Conservation (phyloP, 2,888 invertebrate species). For the Drosophila nr. perissopoda region DNA sequence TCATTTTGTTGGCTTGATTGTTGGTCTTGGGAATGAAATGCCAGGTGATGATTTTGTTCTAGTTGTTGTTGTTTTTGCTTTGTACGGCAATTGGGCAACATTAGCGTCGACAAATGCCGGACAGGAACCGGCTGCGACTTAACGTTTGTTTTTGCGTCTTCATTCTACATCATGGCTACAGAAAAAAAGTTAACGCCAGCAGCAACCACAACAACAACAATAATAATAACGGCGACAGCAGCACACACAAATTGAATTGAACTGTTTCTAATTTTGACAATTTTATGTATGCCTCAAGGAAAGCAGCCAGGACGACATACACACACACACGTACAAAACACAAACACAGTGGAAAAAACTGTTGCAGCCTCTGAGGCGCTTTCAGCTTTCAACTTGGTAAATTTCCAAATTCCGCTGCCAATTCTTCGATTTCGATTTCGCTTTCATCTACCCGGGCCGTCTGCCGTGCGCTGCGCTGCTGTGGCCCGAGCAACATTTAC, state of each 20-base stretch:
- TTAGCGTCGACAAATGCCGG: slow-evolving; percentile 42
- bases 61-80: slow-evolving; percentile 21
- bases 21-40: slow-evolving; percentile 20
- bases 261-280: slow-evolving; percentile 75
- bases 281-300: slow-evolving; percentile 71
- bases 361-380: slow-evolving; percentile 59
- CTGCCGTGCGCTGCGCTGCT: slow-evolving; percentile 44
- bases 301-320: slow-evolving; percentile 20
- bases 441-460: slow-evolving; percentile 32
- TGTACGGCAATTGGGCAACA: slow-evolving; percentile 47
- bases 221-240: neutral
- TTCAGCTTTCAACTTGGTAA: slow-evolving; percentile 13
- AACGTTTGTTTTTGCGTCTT: slow-evolving; percentile 8
- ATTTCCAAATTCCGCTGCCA: slow-evolving; percentile 44
- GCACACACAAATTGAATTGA: slow-evolving; percentile 68
- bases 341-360: slow-evolving; percentile 37
- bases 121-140: slow-evolving; percentile 32
- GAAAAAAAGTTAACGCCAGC: slow-evolving; percentile 27
- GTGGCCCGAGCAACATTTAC: slow-evolving; percentile 72
- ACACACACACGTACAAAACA: slow-evolving; percentile 5
- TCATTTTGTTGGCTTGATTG: slow-evolving; percentile 85
- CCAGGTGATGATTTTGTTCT: slow-evolving; percentile 22
- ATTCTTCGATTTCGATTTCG: slow-evolving; percentile 11
- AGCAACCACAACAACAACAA: neutral
- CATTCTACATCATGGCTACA: slow-evolving; percentile 10